These are phyloP conservation scores for Xenopus petersii DNA, from an alignment of 2,797 vertebrate species.

Conservation along the genomic window DNA sequence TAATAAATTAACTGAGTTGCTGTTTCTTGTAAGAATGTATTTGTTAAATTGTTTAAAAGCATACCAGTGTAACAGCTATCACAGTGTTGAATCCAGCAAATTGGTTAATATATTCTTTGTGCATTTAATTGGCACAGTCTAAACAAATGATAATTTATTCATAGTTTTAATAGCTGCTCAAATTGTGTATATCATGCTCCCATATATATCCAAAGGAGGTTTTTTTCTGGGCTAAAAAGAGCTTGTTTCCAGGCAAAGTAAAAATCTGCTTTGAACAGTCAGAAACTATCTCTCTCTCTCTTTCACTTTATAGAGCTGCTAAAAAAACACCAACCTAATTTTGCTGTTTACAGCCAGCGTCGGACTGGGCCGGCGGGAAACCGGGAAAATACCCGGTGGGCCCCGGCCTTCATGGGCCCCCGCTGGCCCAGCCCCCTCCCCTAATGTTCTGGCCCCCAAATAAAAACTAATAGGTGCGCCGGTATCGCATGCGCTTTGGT, in stretches of 20 bases:
- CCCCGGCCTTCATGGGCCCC: no score
- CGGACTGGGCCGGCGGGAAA: no score
- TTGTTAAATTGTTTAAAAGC: no score
- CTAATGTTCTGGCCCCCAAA: no score
- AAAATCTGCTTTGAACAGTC: neutral
- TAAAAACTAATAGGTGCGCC: no score
- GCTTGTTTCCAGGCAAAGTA: neutral
- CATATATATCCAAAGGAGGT: neutral
- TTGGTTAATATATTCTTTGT: neutral
- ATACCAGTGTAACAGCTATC: neutral
- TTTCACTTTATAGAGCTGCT: neutral
- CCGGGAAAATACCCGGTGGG: no score
- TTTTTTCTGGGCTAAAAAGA: neutral
- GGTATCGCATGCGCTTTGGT: no score
- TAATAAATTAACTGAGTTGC: no score
- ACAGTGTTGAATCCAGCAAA: neutral
- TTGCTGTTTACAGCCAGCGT: no score
- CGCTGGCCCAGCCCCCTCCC: no score
- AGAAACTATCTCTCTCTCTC: neutral
- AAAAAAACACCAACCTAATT: no score
- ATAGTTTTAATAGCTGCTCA: slow-evolving; percentile 5
- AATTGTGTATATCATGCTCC: neutral
- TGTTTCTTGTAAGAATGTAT: no score
- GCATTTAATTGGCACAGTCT: neutral
- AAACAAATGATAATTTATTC: slow-evolving; percentile 7